Percentiles rank a stretch among this genome's conserved stretches.
Evolutionary conservation across 2,113 vertebrate species (phyloP).

Genomic region (Apteryx mantelli): DNA sequence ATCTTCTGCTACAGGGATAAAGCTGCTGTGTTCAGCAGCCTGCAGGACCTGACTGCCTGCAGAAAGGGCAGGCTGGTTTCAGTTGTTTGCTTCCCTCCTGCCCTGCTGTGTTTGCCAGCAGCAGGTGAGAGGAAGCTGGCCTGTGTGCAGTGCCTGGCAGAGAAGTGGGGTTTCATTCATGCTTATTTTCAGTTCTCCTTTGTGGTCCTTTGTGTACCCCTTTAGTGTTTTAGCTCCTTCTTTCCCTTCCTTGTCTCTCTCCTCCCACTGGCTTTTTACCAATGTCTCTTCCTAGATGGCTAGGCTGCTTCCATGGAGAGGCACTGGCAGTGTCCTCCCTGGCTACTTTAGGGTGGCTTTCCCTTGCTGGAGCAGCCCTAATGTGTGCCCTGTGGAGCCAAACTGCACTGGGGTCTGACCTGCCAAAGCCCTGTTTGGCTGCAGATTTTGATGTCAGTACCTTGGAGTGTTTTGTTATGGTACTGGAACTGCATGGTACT

Average conservation of each 20-base stretch:
- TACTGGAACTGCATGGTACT: background rate
- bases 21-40: no score
- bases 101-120: background rate
- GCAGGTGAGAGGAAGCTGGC: background rate
- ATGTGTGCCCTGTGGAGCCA: accelerated
- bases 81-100: background rate
- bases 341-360: background rate
- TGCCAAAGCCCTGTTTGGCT: background rate
- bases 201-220: background rate
- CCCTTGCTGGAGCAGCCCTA: background rate
- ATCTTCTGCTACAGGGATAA: background rate
- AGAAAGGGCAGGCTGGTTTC: background rate
- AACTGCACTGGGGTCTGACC: background rate
- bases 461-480: background rate
- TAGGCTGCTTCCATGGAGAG: background rate
- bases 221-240: background rate
- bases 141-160: background rate
- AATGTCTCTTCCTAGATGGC: background rate
- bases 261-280: background rate
- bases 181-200: background rate
- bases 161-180: background rate
- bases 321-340: background rate
- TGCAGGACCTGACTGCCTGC: background rate
- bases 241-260: background rate
- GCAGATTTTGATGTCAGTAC: background rate